Base-by-base conservation (phyloP, 1,140 invertebrate species). In the Eumeta japonica region DNA sequence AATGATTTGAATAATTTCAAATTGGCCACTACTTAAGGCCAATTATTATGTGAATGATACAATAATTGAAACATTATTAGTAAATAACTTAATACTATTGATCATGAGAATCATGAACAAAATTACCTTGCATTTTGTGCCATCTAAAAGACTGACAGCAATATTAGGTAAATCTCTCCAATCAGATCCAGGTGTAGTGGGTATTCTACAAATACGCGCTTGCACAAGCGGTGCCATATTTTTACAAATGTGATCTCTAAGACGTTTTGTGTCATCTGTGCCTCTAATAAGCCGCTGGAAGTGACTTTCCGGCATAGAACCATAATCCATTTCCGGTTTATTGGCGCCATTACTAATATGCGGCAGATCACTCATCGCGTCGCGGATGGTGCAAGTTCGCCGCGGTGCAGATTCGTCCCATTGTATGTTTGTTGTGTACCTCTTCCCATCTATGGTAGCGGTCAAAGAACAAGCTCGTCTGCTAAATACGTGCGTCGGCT, bases 81-180 rank as follows among this genome's bases (percentile, higher is more conserved):
- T n/a, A n/a, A n/a, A n/a, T n/a, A n/a, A n/a, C n/a, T n/a, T n/a
- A n/a, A n/a, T n/a, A n/a, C n/a, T 13, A 33, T 18, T 43, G 34
- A 15, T 34, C 28, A 44, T 14, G 31, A 16, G 29, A 39, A 24
- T 4, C 28, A 29, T 12, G 18, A 34, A 12, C 33, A 45, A 30
- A 43, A 39, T 30, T 47, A 77, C 72, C 49, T 80, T 81, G 18
- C 77, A 74, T 43, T 77, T 80, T 14, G 77, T 84, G 37, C 88
- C 88, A 68, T 92, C 88, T 7, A 76, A 80, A 5, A 93, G 71
- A 28, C 77, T 66, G 0, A 90, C 78, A 11, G 79, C 79, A 45
- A 89, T 82, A 56, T 94, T 94, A 0, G 91, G 91, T 5, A 94
- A 70, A 71, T 92, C 89, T 38, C 90, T 77, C 91, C 91, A 94